Conservation (phyloP, 2,797 vertebrate species). For the Epinephelus coioides region DNA sequence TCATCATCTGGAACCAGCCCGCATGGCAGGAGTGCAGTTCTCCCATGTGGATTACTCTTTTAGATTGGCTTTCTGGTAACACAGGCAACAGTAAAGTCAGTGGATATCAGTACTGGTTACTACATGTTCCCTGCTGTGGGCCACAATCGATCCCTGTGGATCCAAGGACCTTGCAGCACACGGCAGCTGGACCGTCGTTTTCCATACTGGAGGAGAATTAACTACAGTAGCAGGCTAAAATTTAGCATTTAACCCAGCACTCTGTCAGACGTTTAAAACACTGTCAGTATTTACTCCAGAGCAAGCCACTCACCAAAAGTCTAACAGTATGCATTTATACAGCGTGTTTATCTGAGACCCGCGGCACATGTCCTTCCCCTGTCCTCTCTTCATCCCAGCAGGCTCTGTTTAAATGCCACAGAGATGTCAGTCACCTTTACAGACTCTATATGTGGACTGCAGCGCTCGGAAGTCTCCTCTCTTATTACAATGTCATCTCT, state of each 20-base stretch:
- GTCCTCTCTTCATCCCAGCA: slow-evolving; percentile 48
- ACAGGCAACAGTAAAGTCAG: slow-evolving; percentile 36
- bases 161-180: neutral
- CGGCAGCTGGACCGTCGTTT: neutral
- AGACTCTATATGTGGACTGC: slow-evolving; percentile 51
- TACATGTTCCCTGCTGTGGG: neutral
- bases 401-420: slow-evolving; percentile 66
- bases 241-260: slow-evolving; percentile 8
- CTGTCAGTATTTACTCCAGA: slow-evolving; percentile 24
- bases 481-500: slow-evolving; percentile 80
- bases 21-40: slow-evolving; percentile 32
- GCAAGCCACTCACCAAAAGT: slow-evolving; percentile 14
- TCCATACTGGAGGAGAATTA: neutral
- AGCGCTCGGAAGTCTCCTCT: slow-evolving; percentile 64
- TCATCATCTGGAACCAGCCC: slow-evolving; percentile 61
- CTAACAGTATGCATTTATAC: slow-evolving; percentile 18
- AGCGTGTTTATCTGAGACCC: slow-evolving; percentile 27
- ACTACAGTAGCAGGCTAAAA: slow-evolving; percentile 1
- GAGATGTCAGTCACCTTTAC: slow-evolving; percentile 72
- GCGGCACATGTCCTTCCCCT: slow-evolving; percentile 42
- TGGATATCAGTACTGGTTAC: slow-evolving; percentile 43
- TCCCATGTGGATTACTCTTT: slow-evolving; percentile 38
- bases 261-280: slow-evolving; percentile 20
- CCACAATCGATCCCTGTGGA: slow-evolving; percentile 27
- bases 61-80: slow-evolving; percentile 24